Conservation (phyloP, 2,797 vertebrate species). For the Halcyon smyrnensis region DNA sequence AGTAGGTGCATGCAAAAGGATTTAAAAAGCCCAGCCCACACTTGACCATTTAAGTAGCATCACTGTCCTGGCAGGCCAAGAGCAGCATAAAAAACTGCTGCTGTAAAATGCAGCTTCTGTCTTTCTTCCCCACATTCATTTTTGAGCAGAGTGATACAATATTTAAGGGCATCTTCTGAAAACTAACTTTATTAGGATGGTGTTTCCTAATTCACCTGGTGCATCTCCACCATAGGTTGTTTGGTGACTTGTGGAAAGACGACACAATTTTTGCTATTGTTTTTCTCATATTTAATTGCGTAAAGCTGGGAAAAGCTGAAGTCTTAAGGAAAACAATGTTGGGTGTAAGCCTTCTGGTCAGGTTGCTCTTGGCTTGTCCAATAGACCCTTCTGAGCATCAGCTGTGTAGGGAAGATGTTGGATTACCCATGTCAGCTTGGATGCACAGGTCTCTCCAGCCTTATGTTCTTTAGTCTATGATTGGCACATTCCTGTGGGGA, state of each 20-base stretch:
- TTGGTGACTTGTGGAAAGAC: neutral
- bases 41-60: neutral
- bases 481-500: neutral
- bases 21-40: neutral
- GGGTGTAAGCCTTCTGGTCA: neutral
- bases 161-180: neutral
- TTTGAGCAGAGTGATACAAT: neutral
- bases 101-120: neutral
- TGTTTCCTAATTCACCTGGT: neutral
- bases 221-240: rapidly evolving
- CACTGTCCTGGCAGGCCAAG: neutral
- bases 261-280: rapidly evolving
- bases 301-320: neutral
- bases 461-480: rapidly evolving
- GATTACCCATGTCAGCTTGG: too few relatives aligned
- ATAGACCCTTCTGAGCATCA: neutral
- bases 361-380: neutral
- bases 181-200: neutral
- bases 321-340: neutral
- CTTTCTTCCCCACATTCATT: rapidly evolving
- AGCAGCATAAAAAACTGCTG: rapidly evolving
- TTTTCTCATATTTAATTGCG: neutral
- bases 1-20: neutral
- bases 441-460: neutral
- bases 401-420: neutral